Evolutionary conservation across 2,797 vertebrate genomes (phyloP), one percentile per base, ranked within the genome.

Genomic region (Syndactyla subalaris): DNA sequence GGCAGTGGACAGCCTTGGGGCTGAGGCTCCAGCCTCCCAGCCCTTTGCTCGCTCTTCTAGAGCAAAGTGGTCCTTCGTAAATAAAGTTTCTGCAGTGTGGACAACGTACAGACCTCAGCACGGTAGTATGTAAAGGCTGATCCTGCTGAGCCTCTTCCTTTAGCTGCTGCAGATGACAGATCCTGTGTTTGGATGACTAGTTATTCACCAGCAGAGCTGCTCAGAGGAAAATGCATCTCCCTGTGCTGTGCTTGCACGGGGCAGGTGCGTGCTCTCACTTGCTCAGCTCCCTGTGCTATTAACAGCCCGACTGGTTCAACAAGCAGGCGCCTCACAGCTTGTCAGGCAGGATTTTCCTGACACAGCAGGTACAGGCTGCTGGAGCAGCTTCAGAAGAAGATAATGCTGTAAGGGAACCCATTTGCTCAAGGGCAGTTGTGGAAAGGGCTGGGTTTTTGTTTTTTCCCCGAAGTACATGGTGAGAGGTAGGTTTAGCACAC

Each of bases 381-480:
- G 34, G 52, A 76, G 39, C 83, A 55, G 45, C 90, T 85, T 89
- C 91, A 87, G 85, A 88, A 68, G 78, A 59, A 34, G 46, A 27
- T 84, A 43, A 12, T 71, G 62, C 54, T 23, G 14, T 5, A 20
- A 49, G 71, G 62, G 62, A 87, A 24, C 65, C 55, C 21, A 3
- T 81, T 49, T 62, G 68, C 59, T 77, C 45, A n/a, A 52, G 73
- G 89, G 75, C 67, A 39, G 73, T 17, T 74, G n/a, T 32, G 43
- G 36, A 71, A 85, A 72, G 49, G 71, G 54, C 30, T 80, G 88
- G 36, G 27, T 3, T 75, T 88, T 63, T 18, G 15, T 61, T 36
- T 55, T 83, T 52, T 24, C n/a, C 46, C 36, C 2, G 0, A 36
- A 49, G 38, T 57, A 16, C 12, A 0, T 61, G 6, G 3, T 32